Evolutionary conservation across 1,140 invertebrate genomes (phyloP), one percentile per base, ranked within the genome.

Genomic region (Tachypleus tridentatus): DNA sequence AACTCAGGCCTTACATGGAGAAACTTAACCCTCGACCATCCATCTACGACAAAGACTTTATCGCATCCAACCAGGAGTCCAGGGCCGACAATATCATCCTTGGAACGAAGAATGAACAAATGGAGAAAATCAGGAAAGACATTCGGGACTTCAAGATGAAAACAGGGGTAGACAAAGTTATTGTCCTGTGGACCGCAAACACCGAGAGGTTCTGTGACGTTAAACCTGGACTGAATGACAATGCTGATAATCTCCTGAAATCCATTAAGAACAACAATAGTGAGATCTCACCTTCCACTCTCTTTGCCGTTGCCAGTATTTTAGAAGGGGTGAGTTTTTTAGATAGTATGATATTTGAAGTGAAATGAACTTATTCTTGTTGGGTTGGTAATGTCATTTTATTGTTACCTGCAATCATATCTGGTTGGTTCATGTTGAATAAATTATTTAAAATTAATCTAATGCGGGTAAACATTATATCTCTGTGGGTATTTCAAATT

Each of bases 111-210:
- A 86, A 88, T 72, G 75, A 79, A 62, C 73, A 80, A 67, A 79
- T 93, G 65, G 77, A 88, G 60, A 78, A 29, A 29, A 29, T 29
- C 29, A 84, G 90, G 49, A 79, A 81, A 5, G 92, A 97, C 73
- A 97, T 97, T 68, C 75, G 80, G 51, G 85, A 92, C 70, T 97
- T 96, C 75, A 88, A 88, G 70, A 73, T 79, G 49, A 80, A 78
- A 52, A 83, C 78, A 59, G 73, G 77, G 29, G 70, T 79, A 7
- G 91, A 96, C 62, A 86, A 88, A 74, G 82, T 97, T 0, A 89
- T 97, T 60, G 80, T 97, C 4, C 75, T 98, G 49, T 98, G 95
- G 94, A 97, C 93, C 0, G 95, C 93, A 0, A 98, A 97, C 75
- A 98, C 95, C 0, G 95, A 98, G 77, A 80, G 94, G 67, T 97